These are phyloP conservation scores for Protophormia terraenovae DNA, from an alignment of 2,888 invertebrate species.

Conservation along the genomic window DNA sequence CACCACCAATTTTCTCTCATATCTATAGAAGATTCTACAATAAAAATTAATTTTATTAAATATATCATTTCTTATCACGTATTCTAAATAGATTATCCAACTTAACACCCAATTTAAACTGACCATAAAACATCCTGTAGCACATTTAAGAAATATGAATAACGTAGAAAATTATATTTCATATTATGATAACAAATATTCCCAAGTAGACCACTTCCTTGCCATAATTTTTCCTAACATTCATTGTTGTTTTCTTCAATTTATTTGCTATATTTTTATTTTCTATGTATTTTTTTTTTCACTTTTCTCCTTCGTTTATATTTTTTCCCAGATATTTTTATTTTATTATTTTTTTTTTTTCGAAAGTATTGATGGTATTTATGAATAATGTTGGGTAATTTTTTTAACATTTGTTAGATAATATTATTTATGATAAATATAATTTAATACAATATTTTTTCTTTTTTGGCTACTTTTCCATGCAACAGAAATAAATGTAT, in stretches of 20 bases:
- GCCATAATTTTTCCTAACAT: neutral
- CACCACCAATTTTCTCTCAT: too few relatives aligned
- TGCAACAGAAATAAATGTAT: neutral
- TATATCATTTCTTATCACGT: neutral
- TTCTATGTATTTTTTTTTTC: neutral
- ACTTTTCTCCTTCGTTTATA: neutral
- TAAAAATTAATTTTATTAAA: neutral
- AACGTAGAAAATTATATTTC: neutral
- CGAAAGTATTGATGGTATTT: conserved; percentile 37
- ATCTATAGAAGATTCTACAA: too few relatives aligned
- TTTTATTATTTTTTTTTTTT: neutral
- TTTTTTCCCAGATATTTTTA: neutral
- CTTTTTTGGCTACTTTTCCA: neutral
- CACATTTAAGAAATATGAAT: neutral
- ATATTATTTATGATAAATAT: conserved; percentile 50
- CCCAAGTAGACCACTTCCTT: conserved; percentile 56
- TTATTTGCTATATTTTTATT: neutral
- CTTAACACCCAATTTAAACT: neutral
- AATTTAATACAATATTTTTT: conserved; percentile 14
- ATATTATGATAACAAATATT: conserved; percentile 46
- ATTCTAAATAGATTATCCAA: neutral
- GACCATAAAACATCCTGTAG: neutral
- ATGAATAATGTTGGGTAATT: conserved; percentile 48
- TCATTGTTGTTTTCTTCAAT: neutral
- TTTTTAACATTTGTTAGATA: conserved; percentile 46